These are phyloP conservation scores for Penaeus indicus DNA, from an alignment of 1,140 invertebrate species.

Conservation along the genomic window DNA sequence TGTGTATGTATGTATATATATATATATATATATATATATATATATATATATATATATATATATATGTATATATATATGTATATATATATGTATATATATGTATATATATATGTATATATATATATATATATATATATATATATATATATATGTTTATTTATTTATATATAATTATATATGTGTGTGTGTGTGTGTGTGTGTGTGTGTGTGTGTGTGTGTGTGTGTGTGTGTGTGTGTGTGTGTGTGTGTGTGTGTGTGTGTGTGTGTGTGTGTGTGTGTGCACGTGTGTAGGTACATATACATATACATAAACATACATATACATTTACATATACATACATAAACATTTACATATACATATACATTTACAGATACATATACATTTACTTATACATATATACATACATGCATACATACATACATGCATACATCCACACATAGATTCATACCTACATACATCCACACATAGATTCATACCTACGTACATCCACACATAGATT, in stretches of 20 bases:
- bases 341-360: conserved; percentile 11
- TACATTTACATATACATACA: background rate
- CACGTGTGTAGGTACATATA: background rate
- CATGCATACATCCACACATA: background rate
- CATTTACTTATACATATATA: conserved; percentile 41
- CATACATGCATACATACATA: background rate
- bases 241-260: background rate
- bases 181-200: background rate
- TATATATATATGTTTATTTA: background rate
- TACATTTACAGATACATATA: background rate
- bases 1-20: conserved; percentile 13
- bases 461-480: background rate
- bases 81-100: conserved; percentile 11
- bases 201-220: conserved; percentile 6
- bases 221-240: conserved; percentile 3
- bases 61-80: conserved; percentile 18
- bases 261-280: conserved; percentile 6
- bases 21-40: conserved; percentile 30
- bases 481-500: background rate
- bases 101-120: conserved; percentile 13
- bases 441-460: conserved; percentile 1
- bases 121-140: background rate
- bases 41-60: conserved; percentile 30
- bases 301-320: background rate
- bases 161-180: conserved; percentile 20